Evolutionary conservation across 2,113 vertebrate genomes (phyloP).

Genomic region (Ondatra zibethicus): DNA sequence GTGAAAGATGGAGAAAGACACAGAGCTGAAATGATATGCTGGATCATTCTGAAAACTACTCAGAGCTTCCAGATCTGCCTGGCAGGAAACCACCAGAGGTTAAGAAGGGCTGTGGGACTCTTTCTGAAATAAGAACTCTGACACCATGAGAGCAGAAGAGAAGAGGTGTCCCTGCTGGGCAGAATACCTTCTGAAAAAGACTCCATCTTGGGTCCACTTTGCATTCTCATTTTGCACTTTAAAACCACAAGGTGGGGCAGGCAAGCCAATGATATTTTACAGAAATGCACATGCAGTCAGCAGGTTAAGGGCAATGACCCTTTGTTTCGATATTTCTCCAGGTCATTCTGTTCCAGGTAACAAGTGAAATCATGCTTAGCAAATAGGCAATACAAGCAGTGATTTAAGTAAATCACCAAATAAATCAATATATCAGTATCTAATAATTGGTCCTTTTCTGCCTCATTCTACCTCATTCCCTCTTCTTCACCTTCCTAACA

Average conservation of each 20-base stretch:
- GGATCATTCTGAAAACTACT: neutral
- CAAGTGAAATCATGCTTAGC: neutral
- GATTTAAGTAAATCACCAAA: neutral
- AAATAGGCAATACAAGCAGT: neutral
- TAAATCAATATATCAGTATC: neutral
- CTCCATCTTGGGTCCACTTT: neutral
- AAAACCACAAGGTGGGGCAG: neutral
- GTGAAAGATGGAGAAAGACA: neutral
- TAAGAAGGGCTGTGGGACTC: neutral
- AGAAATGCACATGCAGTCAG: neutral
- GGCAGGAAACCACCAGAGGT: neutral
- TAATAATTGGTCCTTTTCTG: neutral
- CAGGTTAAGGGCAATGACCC: neutral
- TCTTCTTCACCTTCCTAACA: neutral
- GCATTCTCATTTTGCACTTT: neutral
- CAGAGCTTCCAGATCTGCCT: neutral
- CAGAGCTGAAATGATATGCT: neutral
- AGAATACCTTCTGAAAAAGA: neutral
- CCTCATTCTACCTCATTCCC: neutral
- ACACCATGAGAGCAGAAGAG: neutral
- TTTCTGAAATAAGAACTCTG: neutral
- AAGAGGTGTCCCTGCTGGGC: neutral
- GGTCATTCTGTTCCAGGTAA: neutral
- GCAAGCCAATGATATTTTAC: neutral
- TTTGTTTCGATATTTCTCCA: neutral